These are phyloP conservation scores for Amphipyra tragopoginis DNA, from an alignment of 2,888 invertebrate genomes.

Conservation along the genomic window DNA sequence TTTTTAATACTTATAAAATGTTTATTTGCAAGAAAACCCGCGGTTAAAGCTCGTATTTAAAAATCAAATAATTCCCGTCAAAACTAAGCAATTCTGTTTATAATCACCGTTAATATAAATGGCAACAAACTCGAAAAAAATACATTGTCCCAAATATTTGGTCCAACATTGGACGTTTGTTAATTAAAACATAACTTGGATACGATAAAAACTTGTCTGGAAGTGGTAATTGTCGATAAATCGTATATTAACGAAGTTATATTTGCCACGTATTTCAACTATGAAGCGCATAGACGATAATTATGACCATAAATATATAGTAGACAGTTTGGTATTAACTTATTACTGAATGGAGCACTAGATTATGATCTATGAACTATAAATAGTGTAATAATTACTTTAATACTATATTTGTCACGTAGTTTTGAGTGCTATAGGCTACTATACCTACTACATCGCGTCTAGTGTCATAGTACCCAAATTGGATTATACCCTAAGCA, in stretches of 20 bases:
- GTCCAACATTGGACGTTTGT: constrained; percentile 33
- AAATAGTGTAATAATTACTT: not conserved
- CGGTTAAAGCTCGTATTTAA: not conserved
- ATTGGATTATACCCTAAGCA: no score
- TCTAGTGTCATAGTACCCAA: not conserved
- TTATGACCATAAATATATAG: constrained; percentile 43
- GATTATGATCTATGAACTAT: constrained; percentile 23
- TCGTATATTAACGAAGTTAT: constrained; percentile 58
- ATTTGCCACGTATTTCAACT: constrained; percentile 46
- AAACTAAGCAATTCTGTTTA: constrained; percentile 9
- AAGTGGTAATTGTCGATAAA: constrained; percentile 64
- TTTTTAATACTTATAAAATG: no score
- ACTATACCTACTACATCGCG: not conserved
- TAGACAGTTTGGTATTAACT: constrained; percentile 20
- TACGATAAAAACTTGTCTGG: constrained; percentile 45
- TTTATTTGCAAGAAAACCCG: not conserved
- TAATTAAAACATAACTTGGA: constrained; percentile 44
- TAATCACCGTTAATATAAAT: constrained; percentile 14
- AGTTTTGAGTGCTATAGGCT: not conserved
- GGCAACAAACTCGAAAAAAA: constrained; percentile 5
- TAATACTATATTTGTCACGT: constrained; percentile 6
- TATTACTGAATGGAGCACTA: constrained; percentile 15
- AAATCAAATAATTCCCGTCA: constrained; percentile 18
- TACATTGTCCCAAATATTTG: constrained; percentile 37
- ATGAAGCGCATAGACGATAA: constrained; percentile 26